phyloP scores from a whole-genome alignment of 2,797 vertebrate genomes.

The Synanceia verrucosa region DNA sequence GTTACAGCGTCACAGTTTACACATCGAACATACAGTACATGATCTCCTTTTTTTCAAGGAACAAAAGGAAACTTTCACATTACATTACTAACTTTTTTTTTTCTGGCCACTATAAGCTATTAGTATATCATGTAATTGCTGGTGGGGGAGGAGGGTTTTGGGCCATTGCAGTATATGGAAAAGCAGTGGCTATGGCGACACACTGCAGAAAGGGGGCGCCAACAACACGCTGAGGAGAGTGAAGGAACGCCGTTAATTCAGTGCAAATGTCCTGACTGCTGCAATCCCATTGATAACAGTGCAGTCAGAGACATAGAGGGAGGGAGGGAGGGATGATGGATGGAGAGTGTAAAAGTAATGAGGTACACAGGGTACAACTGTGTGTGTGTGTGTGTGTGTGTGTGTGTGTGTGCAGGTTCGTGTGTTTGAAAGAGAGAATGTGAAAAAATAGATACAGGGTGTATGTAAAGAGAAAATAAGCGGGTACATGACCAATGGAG shows the following conservation, averaged over 20 bases:
- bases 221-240: slow-evolving; percentile 37
- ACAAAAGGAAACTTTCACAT: slow-evolving; percentile 3
- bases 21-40: background rate
- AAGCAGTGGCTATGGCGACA: slow-evolving; percentile 13
- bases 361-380: slow-evolving; percentile 13
- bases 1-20: background rate
- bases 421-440: background rate
- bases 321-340: slow-evolving; percentile 23
- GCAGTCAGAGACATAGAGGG: slow-evolving; percentile 19
- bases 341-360: slow-evolving; percentile 16
- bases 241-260: slow-evolving; percentile 36
- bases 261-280: slow-evolving; percentile 54
- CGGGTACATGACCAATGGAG: background rate
- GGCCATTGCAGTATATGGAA: slow-evolving; percentile 62
- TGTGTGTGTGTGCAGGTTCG: slow-evolving; percentile 13
- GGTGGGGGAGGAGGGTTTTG: slow-evolving; percentile 22
- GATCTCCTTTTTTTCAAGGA: background rate
- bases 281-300: slow-evolving; percentile 50
- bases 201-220: slow-evolving; percentile 65
- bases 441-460: background rate
- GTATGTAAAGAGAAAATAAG: background rate
- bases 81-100: background rate
- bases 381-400: slow-evolving; percentile 15
- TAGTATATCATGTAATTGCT: background rate
- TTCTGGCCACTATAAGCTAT: background rate